Conservation (phyloP, 92 coral and sea anemone species). For the Paragorgia papillata region DNA sequence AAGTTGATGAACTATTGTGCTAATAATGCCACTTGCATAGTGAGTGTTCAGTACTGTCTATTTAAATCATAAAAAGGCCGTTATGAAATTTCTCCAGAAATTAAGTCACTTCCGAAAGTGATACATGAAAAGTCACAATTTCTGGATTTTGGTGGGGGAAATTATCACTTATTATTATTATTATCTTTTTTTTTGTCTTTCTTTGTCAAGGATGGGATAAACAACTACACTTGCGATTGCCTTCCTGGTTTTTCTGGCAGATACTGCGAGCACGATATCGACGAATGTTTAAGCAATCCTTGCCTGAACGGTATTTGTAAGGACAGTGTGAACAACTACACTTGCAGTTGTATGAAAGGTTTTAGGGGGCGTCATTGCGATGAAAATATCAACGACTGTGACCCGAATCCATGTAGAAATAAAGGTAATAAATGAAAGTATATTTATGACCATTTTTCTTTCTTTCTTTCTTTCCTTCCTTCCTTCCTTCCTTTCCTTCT, state of each 20-base stretch:
- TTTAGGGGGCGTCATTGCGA: conserved; percentile 30
- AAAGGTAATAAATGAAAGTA: no score
- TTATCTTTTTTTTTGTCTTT: background rate
- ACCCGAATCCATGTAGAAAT: conserved; percentile 12
- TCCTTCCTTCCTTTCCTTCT: no score
- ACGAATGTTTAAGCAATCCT: conserved; percentile 25
- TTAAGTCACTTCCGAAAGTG: no score
- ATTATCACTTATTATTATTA: no score
- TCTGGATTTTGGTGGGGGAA: background rate
- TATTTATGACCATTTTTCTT: no score
- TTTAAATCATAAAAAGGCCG: no score
- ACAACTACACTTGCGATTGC: conserved; percentile 9
- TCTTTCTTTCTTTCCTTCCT: no score
- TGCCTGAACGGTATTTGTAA: conserved; percentile 31
- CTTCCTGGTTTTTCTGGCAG: conserved; percentile 24
- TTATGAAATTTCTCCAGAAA: no score
- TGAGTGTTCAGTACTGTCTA: conserved; percentile 16
- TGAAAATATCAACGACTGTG: conserved; percentile 31
- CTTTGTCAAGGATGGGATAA: conserved; percentile 26
- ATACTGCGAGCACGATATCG: conserved; percentile 18
- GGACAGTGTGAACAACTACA: conserved; percentile 23
- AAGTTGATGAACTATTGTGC: conserved; percentile 57
- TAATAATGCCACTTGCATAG: conserved; percentile 69
- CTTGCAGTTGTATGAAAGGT: conserved; percentile 24
- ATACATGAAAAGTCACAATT: no score